Percentiles rank a stretch among this genome's conserved stretches.
phyloP scores from a whole-genome alignment of 2,888 invertebrate species.

The Pseudococcus jackbeardsleyi region DNA sequence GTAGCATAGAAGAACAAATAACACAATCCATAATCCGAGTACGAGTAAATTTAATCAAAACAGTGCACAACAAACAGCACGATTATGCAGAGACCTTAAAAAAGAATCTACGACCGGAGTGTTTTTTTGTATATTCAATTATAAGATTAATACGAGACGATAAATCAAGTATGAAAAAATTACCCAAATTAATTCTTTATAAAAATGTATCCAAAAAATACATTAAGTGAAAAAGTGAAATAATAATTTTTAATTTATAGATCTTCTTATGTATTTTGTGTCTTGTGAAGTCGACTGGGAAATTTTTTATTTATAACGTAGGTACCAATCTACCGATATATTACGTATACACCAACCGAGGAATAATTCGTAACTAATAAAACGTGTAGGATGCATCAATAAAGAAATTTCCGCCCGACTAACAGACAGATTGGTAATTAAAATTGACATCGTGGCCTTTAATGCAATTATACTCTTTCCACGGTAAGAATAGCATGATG shows the following conservation, averaged over 20 bases:
- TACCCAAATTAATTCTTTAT: slow-evolving; percentile 21
- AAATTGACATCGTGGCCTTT: slow-evolving; percentile 41
- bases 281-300: neutral
- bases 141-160: neutral
- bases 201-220: slow-evolving; percentile 2
- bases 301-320: slow-evolving; percentile 1
- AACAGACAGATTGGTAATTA: slow-evolving; percentile 9
- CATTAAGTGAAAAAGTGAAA: neutral
- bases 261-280: neutral
- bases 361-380: neutral
- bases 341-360: neutral
- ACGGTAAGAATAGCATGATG: too few species aligned
- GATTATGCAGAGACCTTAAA: neutral
- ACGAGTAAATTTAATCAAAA: slow-evolving; percentile 3
- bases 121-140: slow-evolving; percentile 11
- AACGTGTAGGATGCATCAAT: slow-evolving; percentile 46
- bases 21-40: neutral
- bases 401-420: slow-evolving; percentile 35
- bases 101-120: neutral
- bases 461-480: too few species aligned
- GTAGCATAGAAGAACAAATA: slow-evolving; percentile 35
- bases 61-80: neutral
- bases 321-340: neutral
- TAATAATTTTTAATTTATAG: slow-evolving; percentile 25
- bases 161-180: slow-evolving; percentile 10